Evolutionary conservation across 1,140 invertebrate species (phyloP).

Genomic region (Choristoneura fumiferana): DNA sequence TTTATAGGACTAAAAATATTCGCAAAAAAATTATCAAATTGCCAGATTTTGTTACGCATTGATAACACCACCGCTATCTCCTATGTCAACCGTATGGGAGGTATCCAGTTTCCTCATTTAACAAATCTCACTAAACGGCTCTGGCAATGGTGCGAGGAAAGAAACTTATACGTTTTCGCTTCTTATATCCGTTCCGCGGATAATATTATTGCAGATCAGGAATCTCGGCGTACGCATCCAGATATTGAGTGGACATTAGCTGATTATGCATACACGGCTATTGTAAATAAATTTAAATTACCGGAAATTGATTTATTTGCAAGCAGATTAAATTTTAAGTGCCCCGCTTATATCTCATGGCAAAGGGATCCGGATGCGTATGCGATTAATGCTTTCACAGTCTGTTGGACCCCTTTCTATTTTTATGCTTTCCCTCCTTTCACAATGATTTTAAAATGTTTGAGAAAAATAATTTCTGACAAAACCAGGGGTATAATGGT

Average conservation of each 20-base stretch:
- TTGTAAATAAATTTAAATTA: neutral
- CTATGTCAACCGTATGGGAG: slow-evolving; percentile 20
- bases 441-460: too few species aligned
- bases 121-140: neutral
- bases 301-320: slow-evolving; percentile 22
- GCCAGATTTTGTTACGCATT: slow-evolving; percentile 29
- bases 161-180: slow-evolving; percentile 8
- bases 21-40: slow-evolving; percentile 14
- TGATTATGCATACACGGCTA: neutral
- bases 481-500: too few species aligned
- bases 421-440: slow-evolving; percentile 25
- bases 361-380: slow-evolving; percentile 14
- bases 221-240: slow-evolving; percentile 8
- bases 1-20: slow-evolving; percentile 20
- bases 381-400: slow-evolving; percentile 18
- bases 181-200: slow-evolving; percentile 19
- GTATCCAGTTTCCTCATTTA: slow-evolving; percentile 19
- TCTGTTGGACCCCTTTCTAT: neutral
- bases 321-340: slow-evolving; percentile 16
- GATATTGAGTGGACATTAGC: slow-evolving; percentile 21
- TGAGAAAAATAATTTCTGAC: too few species aligned
- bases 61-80: slow-evolving; percentile 19
- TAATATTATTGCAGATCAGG: neutral
- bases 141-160: slow-evolving; percentile 21
- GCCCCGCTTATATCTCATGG: slow-evolving; percentile 15